These are phyloP conservation scores for Myripristis jacobus DNA, from an alignment of 2,797 vertebrate species.

Conservation along the genomic window DNA sequence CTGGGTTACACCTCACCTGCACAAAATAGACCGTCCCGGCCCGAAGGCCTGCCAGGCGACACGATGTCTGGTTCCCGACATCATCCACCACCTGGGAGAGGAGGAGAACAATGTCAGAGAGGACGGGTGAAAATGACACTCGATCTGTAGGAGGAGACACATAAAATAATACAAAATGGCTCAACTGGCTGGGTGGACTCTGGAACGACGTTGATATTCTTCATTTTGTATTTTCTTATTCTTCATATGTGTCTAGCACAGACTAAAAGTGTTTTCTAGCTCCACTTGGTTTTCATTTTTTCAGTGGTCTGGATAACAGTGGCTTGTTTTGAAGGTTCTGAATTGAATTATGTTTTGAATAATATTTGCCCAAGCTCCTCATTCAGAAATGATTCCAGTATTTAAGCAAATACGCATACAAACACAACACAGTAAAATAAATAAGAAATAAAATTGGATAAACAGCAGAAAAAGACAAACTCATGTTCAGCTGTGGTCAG, in stretches of 20 bases:
- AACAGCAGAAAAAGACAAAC: background rate
- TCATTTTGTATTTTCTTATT: no score
- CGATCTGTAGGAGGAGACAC: background rate
- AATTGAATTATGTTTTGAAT: background rate
- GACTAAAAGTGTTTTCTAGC: background rate
- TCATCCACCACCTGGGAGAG: conserved; percentile 92
- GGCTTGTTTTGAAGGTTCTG: background rate
- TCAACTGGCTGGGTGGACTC: no score
- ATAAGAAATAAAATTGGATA: background rate
- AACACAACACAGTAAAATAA: no score
- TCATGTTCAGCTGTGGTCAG: conserved; percentile 7
- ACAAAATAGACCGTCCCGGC: conserved; percentile 98
- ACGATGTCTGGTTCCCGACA: conserved; percentile 96
- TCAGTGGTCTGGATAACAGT: background rate
- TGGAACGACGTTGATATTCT: no score
- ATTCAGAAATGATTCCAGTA: background rate
- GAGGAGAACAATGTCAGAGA: background rate
- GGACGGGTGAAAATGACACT: conserved; percentile 23
- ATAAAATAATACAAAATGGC: background rate
- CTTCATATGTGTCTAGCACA: background rate
- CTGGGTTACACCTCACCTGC: conserved; percentile 92
- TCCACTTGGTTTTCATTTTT: background rate
- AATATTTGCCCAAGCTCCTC: background rate
- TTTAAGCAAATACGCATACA: background rate
- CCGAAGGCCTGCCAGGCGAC: conserved; percentile 92